Evolutionary conservation across 2,888 invertebrate genomes (phyloP).

Genomic region (Proisotoma minuta): DNA sequence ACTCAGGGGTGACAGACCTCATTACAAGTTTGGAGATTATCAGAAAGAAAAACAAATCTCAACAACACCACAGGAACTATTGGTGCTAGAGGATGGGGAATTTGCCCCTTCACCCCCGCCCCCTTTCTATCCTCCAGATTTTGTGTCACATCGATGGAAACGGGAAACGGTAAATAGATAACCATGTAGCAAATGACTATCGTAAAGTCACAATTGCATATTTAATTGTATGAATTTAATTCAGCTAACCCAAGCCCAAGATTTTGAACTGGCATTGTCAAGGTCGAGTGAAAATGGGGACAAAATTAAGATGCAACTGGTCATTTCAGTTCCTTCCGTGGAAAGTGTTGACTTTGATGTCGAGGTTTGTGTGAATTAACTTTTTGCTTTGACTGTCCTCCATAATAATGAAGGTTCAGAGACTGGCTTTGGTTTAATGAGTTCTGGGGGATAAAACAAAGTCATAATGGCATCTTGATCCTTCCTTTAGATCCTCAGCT

Average conservation of each 20-base stretch:
- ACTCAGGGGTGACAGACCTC: conserved; percentile 29
- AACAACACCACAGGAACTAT: too few species aligned
- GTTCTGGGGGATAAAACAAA: background rate
- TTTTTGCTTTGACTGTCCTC: too few species aligned
- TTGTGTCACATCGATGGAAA: too few species aligned
- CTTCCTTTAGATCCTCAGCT: conserved; percentile 8
- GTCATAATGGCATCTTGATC: background rate
- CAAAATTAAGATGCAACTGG: conserved; percentile 26
- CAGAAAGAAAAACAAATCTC: background rate
- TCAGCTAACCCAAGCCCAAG: background rate
- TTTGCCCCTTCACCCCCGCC: too few species aligned
- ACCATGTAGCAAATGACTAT: too few species aligned
- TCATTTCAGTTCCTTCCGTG: conserved; percentile 14
- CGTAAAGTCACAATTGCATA: too few species aligned
- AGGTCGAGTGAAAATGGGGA: conserved; percentile 3
- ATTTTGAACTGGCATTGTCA: conserved; percentile 8
- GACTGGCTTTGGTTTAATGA: background rate
- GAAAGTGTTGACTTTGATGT: conserved; percentile 22
- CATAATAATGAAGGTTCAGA: too few species aligned
- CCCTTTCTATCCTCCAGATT: too few species aligned
- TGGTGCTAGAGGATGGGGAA: too few species aligned
- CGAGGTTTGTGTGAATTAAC: conserved; percentile 16
- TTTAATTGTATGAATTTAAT: too few species aligned
- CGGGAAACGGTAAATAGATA: too few species aligned
- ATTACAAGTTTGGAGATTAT: conserved; percentile 27